Evolutionary conservation across 2,888 invertebrate species (phyloP), one percentile per base, ranked within the genome.

Genomic region (Syrista parreyssii): DNA sequence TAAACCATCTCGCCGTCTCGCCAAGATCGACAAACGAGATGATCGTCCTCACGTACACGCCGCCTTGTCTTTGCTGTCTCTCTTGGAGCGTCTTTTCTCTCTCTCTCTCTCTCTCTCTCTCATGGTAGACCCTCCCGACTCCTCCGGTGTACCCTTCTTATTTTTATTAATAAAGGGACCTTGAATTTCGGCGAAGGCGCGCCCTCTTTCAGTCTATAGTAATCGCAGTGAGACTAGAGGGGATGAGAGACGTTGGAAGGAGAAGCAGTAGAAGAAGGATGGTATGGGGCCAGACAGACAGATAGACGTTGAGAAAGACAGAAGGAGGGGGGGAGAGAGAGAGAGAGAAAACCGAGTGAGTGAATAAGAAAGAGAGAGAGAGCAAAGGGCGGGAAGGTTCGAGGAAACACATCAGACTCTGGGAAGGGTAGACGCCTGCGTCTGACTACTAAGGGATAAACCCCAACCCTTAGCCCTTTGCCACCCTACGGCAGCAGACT

Each of bases 391-490:
- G 68, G 36, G 74, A 71, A 71, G 71, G 40, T 12, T 31, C 23
- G 75, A 35, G 55, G 75, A 76, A 78, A 76, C 80, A 77, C 80
- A 82, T 82, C 84, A 83, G 82, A 75, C 78, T 80, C 82, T 79
- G 79, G 75, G 78, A 82, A 77, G 76, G 79, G 79, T 80, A 86
- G 84, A 87, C 87, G 86, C 84, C 85, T 86, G 86, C 84, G 86
- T 85, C 85, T 86, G 86, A 87, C 87, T 86, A 86, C 85, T 77
- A 84, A 85, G 82, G 86, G 84, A 84, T 81, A 83, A 79, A 86
- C 82, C 82, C 86, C 83, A 83, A 68, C 68, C 69, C 75, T 23
- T 34, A 73, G 74, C 74, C 79, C 69, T 73, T 69, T 68, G 69
- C 81, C 76, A 77, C 76, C 76, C 68, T 68, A 75, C 75, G 74